These are phyloP conservation scores for Prunella himalayana DNA, from an alignment of 2,113 vertebrate species.

Conservation along the genomic window DNA sequence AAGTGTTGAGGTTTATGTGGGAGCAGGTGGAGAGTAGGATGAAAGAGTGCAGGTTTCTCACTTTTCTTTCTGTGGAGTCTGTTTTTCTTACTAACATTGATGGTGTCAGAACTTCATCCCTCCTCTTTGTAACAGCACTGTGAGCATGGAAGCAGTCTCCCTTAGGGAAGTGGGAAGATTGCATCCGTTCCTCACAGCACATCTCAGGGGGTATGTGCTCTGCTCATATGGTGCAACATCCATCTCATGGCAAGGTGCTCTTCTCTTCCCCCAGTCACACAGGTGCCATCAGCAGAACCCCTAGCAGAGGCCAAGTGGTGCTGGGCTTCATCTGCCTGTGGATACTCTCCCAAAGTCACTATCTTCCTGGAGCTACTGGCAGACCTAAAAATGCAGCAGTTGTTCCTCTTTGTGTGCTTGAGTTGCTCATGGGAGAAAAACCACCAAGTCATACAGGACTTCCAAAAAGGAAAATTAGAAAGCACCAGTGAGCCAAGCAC, in stretches of 20 bases:
- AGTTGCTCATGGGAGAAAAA: neutral
- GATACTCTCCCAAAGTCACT: neutral
- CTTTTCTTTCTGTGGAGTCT: neutral
- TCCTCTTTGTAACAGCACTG: neutral
- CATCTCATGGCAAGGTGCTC: neutral
- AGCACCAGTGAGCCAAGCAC: neutral
- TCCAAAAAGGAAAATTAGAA: neutral
- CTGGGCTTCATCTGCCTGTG: neutral
- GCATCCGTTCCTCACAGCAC: neutral
- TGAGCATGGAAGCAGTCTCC: rapidly evolving
- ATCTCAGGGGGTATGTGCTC: neutral
- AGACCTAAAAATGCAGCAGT: neutral
- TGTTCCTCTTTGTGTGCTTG: neutral
- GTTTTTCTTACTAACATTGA: neutral
- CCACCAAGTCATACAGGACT: neutral
- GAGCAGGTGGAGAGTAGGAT: neutral
- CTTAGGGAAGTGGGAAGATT: neutral
- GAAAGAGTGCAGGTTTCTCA: neutral
- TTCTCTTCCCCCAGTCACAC: neutral
- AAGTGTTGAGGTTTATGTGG: neutral
- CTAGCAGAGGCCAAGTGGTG: neutral
- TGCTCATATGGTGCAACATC: neutral
- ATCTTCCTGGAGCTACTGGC: neutral
- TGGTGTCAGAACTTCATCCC: neutral
- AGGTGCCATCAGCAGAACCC: neutral